phyloP scores from a whole-genome alignment of 2,797 vertebrate genomes.

The Trachops cirrhosus region DNA sequence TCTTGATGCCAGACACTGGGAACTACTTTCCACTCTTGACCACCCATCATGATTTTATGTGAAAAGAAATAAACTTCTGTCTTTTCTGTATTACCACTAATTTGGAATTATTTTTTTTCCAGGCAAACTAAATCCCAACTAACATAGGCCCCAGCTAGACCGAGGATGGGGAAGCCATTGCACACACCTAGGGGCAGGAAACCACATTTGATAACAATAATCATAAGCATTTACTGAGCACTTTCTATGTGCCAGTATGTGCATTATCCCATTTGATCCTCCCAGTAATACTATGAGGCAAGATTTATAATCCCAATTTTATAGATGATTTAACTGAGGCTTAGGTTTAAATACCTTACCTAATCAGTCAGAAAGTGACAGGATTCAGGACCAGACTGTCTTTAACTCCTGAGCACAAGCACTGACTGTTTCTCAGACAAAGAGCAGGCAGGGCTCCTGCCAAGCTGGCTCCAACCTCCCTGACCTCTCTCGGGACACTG shows the following conservation, averaged over 20 bases:
- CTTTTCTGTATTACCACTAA: neutral
- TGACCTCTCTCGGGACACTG: neutral
- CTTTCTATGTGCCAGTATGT: neutral
- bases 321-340: constrained; percentile 44
- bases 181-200: neutral
- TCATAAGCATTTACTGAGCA: neutral
- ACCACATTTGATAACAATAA: neutral
- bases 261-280: constrained; percentile 42
- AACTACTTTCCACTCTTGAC: neutral
- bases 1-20: neutral
- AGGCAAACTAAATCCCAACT: neutral
- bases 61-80: neutral
- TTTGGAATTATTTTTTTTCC: neutral
- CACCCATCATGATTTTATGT: neutral
- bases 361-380: constrained; percentile 27
- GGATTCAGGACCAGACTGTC: neutral
- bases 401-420: neutral
- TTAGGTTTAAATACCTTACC: constrained; percentile 39
- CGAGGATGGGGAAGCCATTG: neutral
- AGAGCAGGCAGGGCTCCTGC: neutral
- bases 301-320: constrained; percentile 48
- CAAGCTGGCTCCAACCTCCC: neutral
- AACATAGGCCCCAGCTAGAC: neutral
- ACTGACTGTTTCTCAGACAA: neutral
- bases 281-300: neutral